Evolutionary conservation across 2,888 invertebrate species (phyloP).

Genomic region (Stenurella melanura): DNA sequence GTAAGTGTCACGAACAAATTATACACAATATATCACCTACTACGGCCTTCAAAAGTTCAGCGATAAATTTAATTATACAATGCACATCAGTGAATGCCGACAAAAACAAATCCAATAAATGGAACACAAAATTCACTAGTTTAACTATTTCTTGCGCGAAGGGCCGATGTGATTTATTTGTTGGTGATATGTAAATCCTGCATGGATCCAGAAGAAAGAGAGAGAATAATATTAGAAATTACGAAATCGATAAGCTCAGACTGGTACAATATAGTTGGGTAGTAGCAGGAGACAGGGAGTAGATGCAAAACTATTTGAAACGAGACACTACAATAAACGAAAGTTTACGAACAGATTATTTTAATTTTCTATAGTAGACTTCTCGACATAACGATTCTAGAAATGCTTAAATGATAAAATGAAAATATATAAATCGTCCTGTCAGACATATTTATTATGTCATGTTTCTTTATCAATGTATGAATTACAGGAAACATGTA

Average conservation of each 20-base stretch:
- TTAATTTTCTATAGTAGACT: background rate
- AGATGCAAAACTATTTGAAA: slow-evolving; percentile 17
- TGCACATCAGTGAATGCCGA: slow-evolving; percentile 2
- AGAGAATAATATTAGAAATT: slow-evolving; percentile 32
- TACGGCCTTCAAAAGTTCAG: background rate
- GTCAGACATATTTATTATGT: too few relatives aligned
- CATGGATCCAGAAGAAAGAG: slow-evolving; percentile 5
- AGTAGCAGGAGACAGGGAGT: background rate
- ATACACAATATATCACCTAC: background rate
- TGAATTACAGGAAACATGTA: too few relatives aligned
- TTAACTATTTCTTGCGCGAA: slow-evolving; percentile 13
- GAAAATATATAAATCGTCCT: background rate
- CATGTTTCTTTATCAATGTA: too few relatives aligned
- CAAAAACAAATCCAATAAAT: slow-evolving; percentile 16
- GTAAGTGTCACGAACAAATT: background rate
- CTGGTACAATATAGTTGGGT: slow-evolving; percentile 12
- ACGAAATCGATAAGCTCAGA: slow-evolving; percentile 34
- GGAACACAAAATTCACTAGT: background rate
- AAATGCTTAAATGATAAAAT: background rate
- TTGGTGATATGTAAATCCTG: slow-evolving; percentile 26
- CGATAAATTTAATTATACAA: slow-evolving; percentile 1
- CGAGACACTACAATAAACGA: background rate
- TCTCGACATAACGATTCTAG: background rate
- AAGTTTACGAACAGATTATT: background rate
- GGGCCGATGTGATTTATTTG: slow-evolving; percentile 23